phyloP scores from a whole-genome alignment of 2,888 invertebrate genomes.

The Pseudeuparius sepicola region DNA sequence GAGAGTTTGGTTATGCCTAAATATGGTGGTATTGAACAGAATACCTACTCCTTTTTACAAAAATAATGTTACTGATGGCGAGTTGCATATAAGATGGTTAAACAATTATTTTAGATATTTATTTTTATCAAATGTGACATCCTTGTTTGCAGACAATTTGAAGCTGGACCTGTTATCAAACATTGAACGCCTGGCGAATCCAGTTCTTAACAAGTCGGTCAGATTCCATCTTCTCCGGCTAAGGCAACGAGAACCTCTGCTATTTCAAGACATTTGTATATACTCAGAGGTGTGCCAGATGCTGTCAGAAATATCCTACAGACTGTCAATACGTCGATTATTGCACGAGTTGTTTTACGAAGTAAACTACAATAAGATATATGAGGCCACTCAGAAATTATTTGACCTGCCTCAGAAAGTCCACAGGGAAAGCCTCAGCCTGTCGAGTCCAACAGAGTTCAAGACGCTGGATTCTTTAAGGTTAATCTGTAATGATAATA shows the following conservation, averaged over 20 bases:
- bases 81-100: too few relatives aligned
- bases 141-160: too few relatives aligned
- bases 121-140: too few relatives aligned
- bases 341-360: conserved; percentile 91
- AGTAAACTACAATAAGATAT: conserved; percentile 58
- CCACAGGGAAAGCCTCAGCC: conserved; percentile 19
- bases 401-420: conserved; percentile 8
- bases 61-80: too few relatives aligned
- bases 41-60: too few relatives aligned
- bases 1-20: too few relatives aligned
- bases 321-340: conserved; percentile 74
- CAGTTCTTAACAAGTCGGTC: conserved; percentile 68
- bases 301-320: conserved; percentile 69
- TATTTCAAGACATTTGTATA: conserved; percentile 78
- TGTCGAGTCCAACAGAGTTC: conserved; percentile 27
- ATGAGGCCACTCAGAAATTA: conserved; percentile 34
- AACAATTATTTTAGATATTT: too few relatives aligned
- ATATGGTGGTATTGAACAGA: too few relatives aligned
- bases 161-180: too few relatives aligned
- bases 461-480: conserved; percentile 40
- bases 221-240: conserved; percentile 69
- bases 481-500: conserved; percentile 48
- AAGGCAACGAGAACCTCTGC: conserved; percentile 61
- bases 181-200: conserved; percentile 67
- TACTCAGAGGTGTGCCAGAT: conserved; percentile 85